Evolutionary conservation across 1,140 invertebrate genomes (phyloP).

Genomic region (Neuroterus valhalla): DNA sequence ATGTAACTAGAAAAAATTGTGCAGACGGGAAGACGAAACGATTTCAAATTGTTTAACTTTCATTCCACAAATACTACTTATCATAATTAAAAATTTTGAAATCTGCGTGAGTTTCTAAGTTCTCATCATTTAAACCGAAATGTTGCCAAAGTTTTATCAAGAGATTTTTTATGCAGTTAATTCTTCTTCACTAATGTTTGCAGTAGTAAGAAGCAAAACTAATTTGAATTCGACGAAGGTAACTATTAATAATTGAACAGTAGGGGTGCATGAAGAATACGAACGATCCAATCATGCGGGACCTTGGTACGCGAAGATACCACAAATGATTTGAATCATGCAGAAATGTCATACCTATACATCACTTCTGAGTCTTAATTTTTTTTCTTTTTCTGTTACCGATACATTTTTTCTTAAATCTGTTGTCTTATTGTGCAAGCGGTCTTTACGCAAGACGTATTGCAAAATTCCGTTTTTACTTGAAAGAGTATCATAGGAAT

Average conservation of each 20-base stretch:
- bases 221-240: constrained; percentile 21
- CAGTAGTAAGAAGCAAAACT: not conserved
- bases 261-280: constrained; percentile 46
- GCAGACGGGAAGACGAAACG: too few relatives aligned
- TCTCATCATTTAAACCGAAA: too few relatives aligned
- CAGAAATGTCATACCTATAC: not conserved
- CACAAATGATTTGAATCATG: constrained; percentile 53
- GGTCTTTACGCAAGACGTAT: not conserved
- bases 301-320: constrained; percentile 51
- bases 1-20: too few relatives aligned
- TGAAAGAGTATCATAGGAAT: too few relatives aligned
- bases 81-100: too few relatives aligned
- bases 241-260: constrained; percentile 33
- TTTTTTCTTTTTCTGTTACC: not conserved
- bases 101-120: too few relatives aligned
- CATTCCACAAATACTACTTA: too few relatives aligned
- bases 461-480: too few relatives aligned
- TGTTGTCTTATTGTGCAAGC: not conserved
- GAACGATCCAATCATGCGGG: constrained; percentile 47
- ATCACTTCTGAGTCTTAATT: not conserved
- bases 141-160: too few relatives aligned
- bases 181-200: not conserved
- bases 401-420: not conserved
- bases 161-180: not conserved
- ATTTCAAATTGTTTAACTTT: too few relatives aligned